phyloP scores from a whole-genome alignment of 2,888 invertebrate species.

The Listrodromus nycthemerus region DNA sequence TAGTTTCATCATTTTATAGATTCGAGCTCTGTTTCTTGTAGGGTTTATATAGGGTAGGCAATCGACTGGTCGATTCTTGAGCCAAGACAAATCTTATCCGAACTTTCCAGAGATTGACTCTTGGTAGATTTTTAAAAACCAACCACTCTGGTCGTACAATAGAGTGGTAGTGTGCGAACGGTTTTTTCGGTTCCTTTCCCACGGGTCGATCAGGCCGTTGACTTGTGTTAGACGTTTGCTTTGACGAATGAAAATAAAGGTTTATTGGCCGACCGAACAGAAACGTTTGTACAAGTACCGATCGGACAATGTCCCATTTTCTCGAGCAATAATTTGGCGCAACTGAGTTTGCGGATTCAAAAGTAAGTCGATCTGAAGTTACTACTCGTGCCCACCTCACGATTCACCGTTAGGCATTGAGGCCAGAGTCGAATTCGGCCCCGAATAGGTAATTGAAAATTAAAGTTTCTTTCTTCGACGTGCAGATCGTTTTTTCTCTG shows the following conservation, averaged over 20 bases:
- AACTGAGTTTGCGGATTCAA: not conserved
- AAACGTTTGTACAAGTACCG: not conserved
- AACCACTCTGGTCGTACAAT: too few species aligned
- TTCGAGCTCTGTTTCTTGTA: too few species aligned
- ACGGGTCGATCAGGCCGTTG: too few species aligned
- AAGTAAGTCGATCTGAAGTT: not conserved
- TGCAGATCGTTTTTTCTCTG: conserved; percentile 13
- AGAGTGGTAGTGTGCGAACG: too few species aligned
- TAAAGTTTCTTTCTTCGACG: conserved; percentile 31
- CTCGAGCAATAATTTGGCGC: not conserved
- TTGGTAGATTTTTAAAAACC: too few species aligned
- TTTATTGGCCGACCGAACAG: not conserved
- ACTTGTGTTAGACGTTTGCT: not conserved
- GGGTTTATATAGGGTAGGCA: too few species aligned
- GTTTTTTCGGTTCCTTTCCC: too few species aligned
- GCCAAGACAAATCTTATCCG: too few species aligned
- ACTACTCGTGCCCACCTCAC: not conserved
- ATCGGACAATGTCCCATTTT: conserved; percentile 8
- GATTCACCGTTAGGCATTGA: conserved; percentile 3
- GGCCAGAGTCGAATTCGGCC: not conserved
- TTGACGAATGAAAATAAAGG: not conserved
- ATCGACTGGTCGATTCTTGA: too few species aligned
- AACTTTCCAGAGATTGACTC: too few species aligned
- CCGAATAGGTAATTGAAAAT: conserved; percentile 29
- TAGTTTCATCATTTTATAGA: too few species aligned